Evolutionary conservation across 1,140 invertebrate genomes (phyloP).

Genomic region (Diploscapter pachys): DNA sequence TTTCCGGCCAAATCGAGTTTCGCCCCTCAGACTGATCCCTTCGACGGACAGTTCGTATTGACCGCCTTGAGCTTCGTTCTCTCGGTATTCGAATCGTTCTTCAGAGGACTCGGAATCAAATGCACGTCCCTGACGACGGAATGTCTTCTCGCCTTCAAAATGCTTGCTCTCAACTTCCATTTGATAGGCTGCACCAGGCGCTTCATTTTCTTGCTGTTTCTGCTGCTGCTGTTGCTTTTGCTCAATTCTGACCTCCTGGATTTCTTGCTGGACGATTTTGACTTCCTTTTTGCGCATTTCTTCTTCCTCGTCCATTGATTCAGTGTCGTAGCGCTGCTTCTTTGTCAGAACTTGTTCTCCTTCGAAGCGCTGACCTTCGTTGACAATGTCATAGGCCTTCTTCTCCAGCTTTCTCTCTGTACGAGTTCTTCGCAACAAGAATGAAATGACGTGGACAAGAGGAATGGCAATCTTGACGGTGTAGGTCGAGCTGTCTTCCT

Average conservation of each 20-base stretch:
- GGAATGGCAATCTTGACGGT: conserved; percentile 36
- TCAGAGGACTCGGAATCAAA: conserved; percentile 20
- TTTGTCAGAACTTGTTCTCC: conserved; percentile 12
- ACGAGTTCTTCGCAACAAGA: conserved; percentile 21
- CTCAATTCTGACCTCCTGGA: too few species aligned
- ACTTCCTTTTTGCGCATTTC: too few species aligned
- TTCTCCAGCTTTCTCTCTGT: conserved; percentile 16
- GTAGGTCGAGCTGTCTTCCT: conserved; percentile 33
- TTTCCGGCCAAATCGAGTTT: conserved; percentile 25
- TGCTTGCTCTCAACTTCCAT: conserved; percentile 31
- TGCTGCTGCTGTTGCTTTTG: conserved; percentile 6
- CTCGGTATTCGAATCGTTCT: conserved; percentile 27
- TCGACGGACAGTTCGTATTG: conserved; percentile 28
- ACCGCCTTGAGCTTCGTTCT: conserved; percentile 38
- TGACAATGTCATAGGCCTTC: conserved; percentile 20
- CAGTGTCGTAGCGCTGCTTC: not conserved
- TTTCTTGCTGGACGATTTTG: too few species aligned
- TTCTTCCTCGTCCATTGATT: too few species aligned
- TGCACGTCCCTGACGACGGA: conserved; percentile 20
- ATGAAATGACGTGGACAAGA: conserved; percentile 19
- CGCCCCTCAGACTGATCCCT: conserved; percentile 24
- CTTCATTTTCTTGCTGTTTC: conserved; percentile 26
- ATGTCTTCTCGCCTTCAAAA: conserved; percentile 27
- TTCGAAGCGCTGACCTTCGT: conserved; percentile 33
- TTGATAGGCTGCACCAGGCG: conserved; percentile 34